Conservation (phyloP, 2,888 invertebrate genomes). For the Aporophyla lueneburgensis region DNA sequence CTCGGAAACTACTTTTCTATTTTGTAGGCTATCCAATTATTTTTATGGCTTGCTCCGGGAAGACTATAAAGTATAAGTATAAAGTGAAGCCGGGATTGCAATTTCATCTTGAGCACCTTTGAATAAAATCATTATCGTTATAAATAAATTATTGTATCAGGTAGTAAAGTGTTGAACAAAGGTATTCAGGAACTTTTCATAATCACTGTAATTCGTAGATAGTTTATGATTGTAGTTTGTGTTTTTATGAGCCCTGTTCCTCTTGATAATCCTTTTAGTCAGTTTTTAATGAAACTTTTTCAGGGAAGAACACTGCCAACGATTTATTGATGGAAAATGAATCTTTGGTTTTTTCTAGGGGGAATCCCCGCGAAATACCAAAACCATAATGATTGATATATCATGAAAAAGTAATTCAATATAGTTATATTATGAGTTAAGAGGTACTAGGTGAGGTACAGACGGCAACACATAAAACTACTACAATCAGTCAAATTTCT, state of each 20-base stretch:
- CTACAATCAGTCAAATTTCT: too few species aligned
- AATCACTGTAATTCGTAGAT: neutral
- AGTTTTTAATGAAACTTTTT: neutral
- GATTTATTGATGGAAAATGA: too few species aligned
- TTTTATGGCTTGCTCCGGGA: slow-evolving; percentile 25
- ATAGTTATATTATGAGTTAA: too few species aligned
- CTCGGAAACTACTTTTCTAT: slow-evolving; percentile 15
- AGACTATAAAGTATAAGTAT: slow-evolving; percentile 15
- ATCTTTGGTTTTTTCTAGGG: too few species aligned
- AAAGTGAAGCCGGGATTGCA: neutral
- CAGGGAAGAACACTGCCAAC: neutral
- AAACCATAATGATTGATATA: too few species aligned
- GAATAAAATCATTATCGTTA: slow-evolving; percentile 16
- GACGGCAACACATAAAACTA: too few species aligned
- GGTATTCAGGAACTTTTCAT: neutral
- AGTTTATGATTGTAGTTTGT: neutral
- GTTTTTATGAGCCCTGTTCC: neutral
- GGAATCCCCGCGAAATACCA: too few species aligned
- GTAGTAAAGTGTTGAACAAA: neutral
- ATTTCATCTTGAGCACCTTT: slow-evolving; percentile 31
- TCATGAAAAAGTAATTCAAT: too few species aligned
- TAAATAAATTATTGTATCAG: slow-evolving; percentile 1
- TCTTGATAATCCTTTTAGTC: neutral
- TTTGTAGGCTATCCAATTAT: slow-evolving; percentile 42
- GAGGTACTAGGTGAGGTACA: too few species aligned